Evolutionary conservation across 2,888 invertebrate species (phyloP), one percentile per base, ranked within the genome.

Genomic region (Neria commutata): DNA sequence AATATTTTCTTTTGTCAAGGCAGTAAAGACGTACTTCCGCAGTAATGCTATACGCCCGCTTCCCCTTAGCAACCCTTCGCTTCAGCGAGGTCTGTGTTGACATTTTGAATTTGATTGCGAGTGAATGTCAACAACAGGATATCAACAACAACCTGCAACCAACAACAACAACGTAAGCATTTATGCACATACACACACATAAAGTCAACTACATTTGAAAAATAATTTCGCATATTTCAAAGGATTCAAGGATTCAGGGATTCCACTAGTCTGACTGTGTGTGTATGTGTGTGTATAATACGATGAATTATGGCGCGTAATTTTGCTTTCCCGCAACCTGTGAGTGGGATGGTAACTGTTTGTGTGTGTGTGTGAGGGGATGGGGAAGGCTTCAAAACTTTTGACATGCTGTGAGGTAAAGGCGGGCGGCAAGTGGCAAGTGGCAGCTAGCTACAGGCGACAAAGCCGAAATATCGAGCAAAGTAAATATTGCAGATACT

Each of bases 291-390:
- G 54, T 34, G 46, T 46, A 60, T 54, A 56, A 57, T 60, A 40
- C 56, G 54, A 60, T 60, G 54, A 60, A 54, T 56, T 60, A 60
- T 56, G 54, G 37, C 53, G 51, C 47, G 56, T 60, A 60, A 57
- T 56, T 60, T 56, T 54, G 45, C 50, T 60, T 54, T 53, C 42
- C 54, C 51, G 51, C 50, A 46, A 57, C 52, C n/a, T n/a, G n/a
- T n/a, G n/a, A n/a, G n/a, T n/a, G n/a, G n/a, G n/a, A n/a, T n/a
- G n/a, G n/a, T n/a, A n/a, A n/a, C n/a, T n/a, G n/a, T n/a, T 21
- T 21, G 17, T 6, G 23, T 19, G 37, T 16, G 25, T 16, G 26
- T 34, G 48, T 17, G n/a, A 14, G 33, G 24, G 49, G 10, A 45
- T 21, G 29, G 25, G 25, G 24, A 40, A 42, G 21, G 17, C 14